Percentiles rank a stretch among this genome's conserved stretches.
Evolutionary conservation across 2,113 vertebrate genomes (phyloP).

Genomic region (Probosciger aterrimus): DNA sequence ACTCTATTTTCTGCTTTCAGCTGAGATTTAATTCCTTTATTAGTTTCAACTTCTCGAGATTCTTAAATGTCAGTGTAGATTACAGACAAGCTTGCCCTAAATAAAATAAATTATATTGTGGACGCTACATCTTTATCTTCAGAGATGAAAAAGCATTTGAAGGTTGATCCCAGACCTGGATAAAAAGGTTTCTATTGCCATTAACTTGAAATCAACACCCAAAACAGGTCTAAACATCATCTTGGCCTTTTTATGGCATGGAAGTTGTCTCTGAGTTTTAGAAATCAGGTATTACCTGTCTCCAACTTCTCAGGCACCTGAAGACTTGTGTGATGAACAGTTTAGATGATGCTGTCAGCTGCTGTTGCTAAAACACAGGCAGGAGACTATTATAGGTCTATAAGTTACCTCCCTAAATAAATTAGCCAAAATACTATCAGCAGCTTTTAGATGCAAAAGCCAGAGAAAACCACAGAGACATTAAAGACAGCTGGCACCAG

Average conservation of each 20-base stretch:
- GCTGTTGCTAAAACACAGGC: rapidly evolving
- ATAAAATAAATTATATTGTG: neutral
- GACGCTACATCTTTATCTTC: neutral
- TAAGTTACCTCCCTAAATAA: neutral
- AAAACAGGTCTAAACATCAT: neutral
- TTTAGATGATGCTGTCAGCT: neutral
- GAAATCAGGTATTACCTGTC: neutral
- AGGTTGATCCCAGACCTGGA: neutral
- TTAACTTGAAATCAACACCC: neutral
- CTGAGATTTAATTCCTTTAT: neutral
- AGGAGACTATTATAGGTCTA: neutral
- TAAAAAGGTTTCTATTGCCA: neutral
- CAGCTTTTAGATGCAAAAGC: neutral
- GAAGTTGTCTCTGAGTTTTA: neutral
- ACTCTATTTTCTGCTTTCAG: neutral
- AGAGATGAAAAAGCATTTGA: neutral
- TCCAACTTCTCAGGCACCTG: neutral
- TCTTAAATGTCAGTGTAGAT: neutral
- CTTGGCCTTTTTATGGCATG: neutral
- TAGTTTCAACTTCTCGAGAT: neutral
- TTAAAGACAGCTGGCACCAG: neutral
- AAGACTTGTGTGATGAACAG: neutral
- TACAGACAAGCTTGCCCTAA: neutral
- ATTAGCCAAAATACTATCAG: neutral
- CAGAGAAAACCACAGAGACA: neutral